Base-by-base conservation (phyloP, 2,113 vertebrate genomes). In the Panthera leo region DNA sequence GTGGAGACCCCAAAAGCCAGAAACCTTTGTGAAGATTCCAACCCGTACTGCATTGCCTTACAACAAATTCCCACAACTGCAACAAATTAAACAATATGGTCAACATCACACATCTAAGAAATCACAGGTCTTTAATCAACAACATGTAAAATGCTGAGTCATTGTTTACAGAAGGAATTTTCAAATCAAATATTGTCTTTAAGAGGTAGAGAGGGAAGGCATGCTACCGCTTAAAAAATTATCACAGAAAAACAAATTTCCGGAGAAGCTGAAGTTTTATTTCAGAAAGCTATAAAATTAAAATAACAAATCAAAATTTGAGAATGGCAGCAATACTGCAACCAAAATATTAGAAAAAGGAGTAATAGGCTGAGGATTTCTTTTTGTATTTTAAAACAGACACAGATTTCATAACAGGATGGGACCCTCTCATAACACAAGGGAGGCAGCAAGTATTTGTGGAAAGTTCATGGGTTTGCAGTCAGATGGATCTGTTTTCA, bases 231-330 rank as follows among this genome's bases (percentile, higher is more conserved):
- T 96, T 94, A 75, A 39, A 63, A 73, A 18, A 45, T 48, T 55
- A 8, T 1, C 79, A 21, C 16, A 61, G 71, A 83, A 13, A 95
- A 91, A 89, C 73, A 29, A 14, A 76, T 29, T 76, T 76, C 73
- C 42, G 45, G 73, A 45, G 42, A 25, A 58, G 70, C 48, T 84
- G 75, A 78, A 93, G 85, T 92, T 71, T 65, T 21, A 61, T 71
- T 71, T 88, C 51, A 76, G 65, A 93, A 94, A 94, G 80, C 48
- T 11, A 58, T 45, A 39, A 70, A 91, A 93, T 93, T 87, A 93
- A 95, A 93, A 85, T 45, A 55, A 91, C 61, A 92, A 78, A 92
- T 93, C 53, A 27, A 51, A 80, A 67, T 39, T 82, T 83, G 58
- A 36, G 23, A 85, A 65, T 45, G 14, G 34, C 58, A 39, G 31